Evolutionary conservation across 2,888 invertebrate genomes (phyloP).

Genomic region (Eristalis intricaria): DNA sequence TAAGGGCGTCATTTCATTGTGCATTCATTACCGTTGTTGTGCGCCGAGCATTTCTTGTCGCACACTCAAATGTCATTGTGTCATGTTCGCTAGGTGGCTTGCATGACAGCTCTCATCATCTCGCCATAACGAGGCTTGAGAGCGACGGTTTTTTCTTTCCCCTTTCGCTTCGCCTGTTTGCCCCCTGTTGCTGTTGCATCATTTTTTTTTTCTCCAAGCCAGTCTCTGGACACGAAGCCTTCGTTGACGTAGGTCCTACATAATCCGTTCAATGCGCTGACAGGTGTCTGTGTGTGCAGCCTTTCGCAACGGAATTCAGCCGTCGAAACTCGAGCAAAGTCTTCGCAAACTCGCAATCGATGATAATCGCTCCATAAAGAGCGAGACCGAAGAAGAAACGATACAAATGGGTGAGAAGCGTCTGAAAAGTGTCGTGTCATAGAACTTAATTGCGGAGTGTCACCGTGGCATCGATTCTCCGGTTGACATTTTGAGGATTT

Average conservation of each 20-base stretch:
- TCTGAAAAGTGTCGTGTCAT: conserved; percentile 20
- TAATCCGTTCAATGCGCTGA: background rate
- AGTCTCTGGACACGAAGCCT: background rate
- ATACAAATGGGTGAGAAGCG: background rate
- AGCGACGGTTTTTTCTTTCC: background rate
- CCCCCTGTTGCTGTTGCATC: background rate
- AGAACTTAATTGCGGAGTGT: conserved; percentile 24
- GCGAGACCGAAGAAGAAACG: background rate
- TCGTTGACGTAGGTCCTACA: background rate
- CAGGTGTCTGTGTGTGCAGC: background rate
- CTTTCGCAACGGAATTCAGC: background rate
- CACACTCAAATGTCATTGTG: conserved; percentile 27
- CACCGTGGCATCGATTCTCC: background rate
- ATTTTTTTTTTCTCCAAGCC: background rate
- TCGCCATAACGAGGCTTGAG: background rate
- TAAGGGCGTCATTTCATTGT: conserved; percentile 26
- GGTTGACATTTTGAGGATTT: background rate
- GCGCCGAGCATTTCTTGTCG: background rate
- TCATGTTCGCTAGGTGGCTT: conserved; percentile 9
- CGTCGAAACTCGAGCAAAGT: background rate
- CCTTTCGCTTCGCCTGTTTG: conserved; percentile 2
- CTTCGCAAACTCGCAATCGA: background rate
- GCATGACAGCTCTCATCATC: conserved; percentile 37
- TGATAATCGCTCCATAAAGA: background rate
- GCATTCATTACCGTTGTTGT: conserved; percentile 26